Base-by-base conservation (phyloP, 2,797 vertebrate genomes). In the Aldrovandia affinis region DNA sequence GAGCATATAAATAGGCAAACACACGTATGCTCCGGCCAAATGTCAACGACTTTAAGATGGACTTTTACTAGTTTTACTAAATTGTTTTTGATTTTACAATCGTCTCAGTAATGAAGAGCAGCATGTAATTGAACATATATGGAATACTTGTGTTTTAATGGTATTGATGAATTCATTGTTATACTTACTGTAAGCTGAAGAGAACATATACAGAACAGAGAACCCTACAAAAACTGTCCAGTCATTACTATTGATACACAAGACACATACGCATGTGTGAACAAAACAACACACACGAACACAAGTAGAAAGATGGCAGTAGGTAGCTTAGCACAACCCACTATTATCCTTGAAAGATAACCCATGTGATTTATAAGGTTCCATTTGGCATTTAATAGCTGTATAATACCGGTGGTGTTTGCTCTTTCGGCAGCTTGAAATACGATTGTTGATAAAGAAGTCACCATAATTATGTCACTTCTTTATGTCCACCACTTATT, bases 381-480 rank as follows among this genome's bases (percentile, higher is more conserved):
- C 59, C 22, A 33, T 81, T 85, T 80, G 78, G 68, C 33, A 47
- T 85, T 84, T 50, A 83, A 84, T 61, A 82, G 80, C 86, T 70
- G 77, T 80, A 70, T 86, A 75, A 86, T 61, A 82, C 2, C 30
- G 80, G 42, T 47, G 15, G n/a, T 83, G 50, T 65, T 87, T 65
- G 54, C 85, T 91, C 88, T 85, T 87, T 83, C 86, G 86, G 82
- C 36, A 30, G 79, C 54, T 68, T 87, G 87, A 85, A 87, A 81
- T 85, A 91, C 57, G 75, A 18, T 70, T 85, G 87, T 81, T 85
- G 78, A 89, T 85, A 47, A 54, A 86, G 84, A 86, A 65, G 77
- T 86, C 90, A 80, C 81, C 61, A 77, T 89, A 85, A 91, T 89
- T 86, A 83, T 63, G 88, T 88, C 89, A 89, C 50, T 89, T 87